Evolutionary conservation across 2,888 invertebrate genomes (phyloP).

Genomic region (Luperina testacea): DNA sequence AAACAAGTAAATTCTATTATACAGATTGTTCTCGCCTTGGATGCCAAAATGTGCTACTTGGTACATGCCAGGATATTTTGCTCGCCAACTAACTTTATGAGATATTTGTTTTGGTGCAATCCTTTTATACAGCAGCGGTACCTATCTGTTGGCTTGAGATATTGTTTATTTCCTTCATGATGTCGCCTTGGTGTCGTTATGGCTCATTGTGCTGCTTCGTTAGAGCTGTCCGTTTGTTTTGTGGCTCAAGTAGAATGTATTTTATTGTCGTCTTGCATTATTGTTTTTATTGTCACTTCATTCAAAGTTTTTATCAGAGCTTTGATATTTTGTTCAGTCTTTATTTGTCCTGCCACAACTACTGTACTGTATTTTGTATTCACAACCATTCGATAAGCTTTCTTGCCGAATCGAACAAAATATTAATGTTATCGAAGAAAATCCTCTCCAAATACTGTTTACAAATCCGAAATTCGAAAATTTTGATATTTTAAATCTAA

Average conservation of each 20-base stretch:
- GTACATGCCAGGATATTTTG: constrained; percentile 80
- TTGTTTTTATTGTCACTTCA: constrained; percentile 18
- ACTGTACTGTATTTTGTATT: neutral
- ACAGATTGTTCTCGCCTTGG: constrained; percentile 87
- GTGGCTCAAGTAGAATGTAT: constrained; percentile 14
- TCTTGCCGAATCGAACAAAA: neutral
- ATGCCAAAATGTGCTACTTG: constrained; percentile 83
- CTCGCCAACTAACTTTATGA: constrained; percentile 87
- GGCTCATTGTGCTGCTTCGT: constrained; percentile 50
- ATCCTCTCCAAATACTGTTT: too few relatives aligned
- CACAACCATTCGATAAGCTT: neutral
- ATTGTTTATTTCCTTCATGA: constrained; percentile 80
- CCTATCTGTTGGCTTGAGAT: constrained; percentile 78
- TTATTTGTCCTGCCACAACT: neutral
- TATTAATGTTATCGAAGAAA: neutral
- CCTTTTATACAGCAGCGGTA: constrained; percentile 80
- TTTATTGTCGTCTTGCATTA: constrained; percentile 11
- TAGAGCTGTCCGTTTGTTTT: constrained; percentile 36
- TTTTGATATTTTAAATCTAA: neutral
- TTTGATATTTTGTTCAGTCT: neutral
- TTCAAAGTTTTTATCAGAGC: neutral
- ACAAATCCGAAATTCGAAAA: neutral
- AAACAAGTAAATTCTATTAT: constrained; percentile 86
- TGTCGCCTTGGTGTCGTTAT: constrained; percentile 61
- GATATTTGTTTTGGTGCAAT: constrained; percentile 84